Conservation (phyloP, 1,140 invertebrate species). For the Liolophura sinensis region DNA sequence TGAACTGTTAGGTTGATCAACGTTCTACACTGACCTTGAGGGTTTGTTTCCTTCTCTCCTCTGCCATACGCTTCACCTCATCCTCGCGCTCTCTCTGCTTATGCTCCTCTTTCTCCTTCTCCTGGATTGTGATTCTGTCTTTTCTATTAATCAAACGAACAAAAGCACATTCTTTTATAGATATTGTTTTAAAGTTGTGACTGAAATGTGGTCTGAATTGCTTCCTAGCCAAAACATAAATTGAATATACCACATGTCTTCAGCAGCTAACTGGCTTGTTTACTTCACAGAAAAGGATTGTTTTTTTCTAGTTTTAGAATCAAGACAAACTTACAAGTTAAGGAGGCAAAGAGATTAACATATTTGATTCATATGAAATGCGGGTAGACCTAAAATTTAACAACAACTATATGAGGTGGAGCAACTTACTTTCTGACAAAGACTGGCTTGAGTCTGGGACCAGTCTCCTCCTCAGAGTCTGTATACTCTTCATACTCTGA, state of each 20-base stretch:
- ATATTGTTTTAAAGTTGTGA: background rate
- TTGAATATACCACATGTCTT: too few species aligned
- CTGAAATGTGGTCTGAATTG: background rate
- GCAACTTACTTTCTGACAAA: constrained; percentile 84
- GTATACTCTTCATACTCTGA: constrained; percentile 68
- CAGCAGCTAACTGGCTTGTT: too few species aligned
- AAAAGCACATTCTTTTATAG: background rate
- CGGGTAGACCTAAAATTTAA: background rate
- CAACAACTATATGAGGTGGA: background rate
- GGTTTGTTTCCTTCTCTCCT: constrained; percentile 82
- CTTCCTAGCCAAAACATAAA: too few species aligned
- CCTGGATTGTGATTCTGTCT: constrained; percentile 92
- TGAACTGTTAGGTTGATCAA: too few species aligned
- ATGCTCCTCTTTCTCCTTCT: constrained; percentile 86
- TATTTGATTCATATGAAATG: background rate
- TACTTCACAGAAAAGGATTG: too few species aligned
- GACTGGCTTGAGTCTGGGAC: constrained; percentile 91
- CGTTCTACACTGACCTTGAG: constrained; percentile 65
- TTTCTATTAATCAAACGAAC: constrained; percentile 57
- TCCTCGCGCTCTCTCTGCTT: constrained; percentile 82
- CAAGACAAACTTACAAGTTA: too few species aligned
- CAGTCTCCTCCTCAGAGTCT: constrained; percentile 76
- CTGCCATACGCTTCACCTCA: constrained; percentile 76
- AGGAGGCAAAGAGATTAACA: too few species aligned
- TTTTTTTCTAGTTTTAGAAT: too few species aligned